phyloP scores from a whole-genome alignment of 2,888 invertebrate genomes.

The Schizotus pectinicornis region DNA sequence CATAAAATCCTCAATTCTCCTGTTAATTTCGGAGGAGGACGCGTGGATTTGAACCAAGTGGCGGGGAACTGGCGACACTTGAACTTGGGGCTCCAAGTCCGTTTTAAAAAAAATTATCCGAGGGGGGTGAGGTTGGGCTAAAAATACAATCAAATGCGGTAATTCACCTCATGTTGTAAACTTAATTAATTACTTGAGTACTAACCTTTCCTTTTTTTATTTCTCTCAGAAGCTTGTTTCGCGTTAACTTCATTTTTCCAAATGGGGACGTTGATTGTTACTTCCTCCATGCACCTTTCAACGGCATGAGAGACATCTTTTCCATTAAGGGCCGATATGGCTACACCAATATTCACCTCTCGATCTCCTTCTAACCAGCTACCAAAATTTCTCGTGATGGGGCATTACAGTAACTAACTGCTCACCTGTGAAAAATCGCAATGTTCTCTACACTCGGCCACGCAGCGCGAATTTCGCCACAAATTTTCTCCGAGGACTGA shows the following conservation, averaged over 20 bases:
- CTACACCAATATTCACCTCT: slow-evolving; percentile 90
- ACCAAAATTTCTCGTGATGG: too few relatives aligned
- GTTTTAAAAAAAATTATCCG: not conserved
- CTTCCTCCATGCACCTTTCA: slow-evolving; percentile 79
- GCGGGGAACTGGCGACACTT: slow-evolving; percentile 52
- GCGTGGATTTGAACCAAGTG: slow-evolving; percentile 74
- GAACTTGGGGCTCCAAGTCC: slow-evolving; percentile 46
- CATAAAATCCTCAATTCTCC: slow-evolving; percentile 77
- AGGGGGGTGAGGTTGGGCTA: not conserved
- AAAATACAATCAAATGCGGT: not conserved
- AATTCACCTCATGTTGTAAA: too few relatives aligned
- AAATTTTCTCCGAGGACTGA: slow-evolving; percentile 81
- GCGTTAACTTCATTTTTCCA: slow-evolving; percentile 95
- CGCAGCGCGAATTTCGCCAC: slow-evolving; percentile 71
- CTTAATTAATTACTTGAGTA: slow-evolving; percentile 71
- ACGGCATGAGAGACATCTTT: slow-evolving; percentile 83
- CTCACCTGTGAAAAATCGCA: slow-evolving; percentile 83
- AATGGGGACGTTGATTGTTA: slow-evolving; percentile 89
- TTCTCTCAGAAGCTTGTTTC: slow-evolving; percentile 70
- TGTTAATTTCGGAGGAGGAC: slow-evolving; percentile 67
- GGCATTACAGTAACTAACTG: too few relatives aligned
- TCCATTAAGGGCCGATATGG: slow-evolving; percentile 87
- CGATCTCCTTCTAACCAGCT: slow-evolving; percentile 79
- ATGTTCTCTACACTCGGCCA: slow-evolving; percentile 81
- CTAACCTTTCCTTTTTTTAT: slow-evolving; percentile 82